Evolutionary conservation across 2,113 vertebrate genomes (phyloP).

Genomic region (Aegithalos caudatus): DNA sequence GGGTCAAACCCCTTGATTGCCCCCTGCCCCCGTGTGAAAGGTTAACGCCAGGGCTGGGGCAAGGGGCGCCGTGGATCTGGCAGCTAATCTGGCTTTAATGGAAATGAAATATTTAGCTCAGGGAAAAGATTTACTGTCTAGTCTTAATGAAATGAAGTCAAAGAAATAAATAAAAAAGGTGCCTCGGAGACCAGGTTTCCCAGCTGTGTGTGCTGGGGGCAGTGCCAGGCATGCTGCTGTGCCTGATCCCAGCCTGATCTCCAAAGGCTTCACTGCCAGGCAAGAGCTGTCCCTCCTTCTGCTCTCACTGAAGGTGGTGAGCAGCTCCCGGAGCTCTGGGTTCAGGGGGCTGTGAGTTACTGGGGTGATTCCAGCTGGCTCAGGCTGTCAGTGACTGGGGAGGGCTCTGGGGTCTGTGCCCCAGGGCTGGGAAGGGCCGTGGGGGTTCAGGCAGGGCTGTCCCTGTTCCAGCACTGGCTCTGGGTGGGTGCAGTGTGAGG

Average conservation of each 20-base stretch:
- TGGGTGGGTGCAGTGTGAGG: neutral
- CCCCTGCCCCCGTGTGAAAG: neutral
- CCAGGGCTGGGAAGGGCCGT: accelerated
- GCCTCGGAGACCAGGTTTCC: neutral
- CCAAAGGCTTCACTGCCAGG: accelerated
- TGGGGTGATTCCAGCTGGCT: neutral
- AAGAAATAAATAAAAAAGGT: neutral
- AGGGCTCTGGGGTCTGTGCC: neutral
- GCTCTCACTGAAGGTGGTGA: neutral
- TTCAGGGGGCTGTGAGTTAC: neutral
- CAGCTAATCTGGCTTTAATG: constrained; percentile 38
- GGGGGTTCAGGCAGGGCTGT: too few species aligned
- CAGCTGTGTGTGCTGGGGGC: neutral
- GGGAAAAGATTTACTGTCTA: constrained; percentile 18
- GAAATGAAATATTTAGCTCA: constrained; percentile 31
- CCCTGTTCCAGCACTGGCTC: accelerated
- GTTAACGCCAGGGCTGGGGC: neutral
- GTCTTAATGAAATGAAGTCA: constrained; percentile 41
- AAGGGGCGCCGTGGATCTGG: neutral
- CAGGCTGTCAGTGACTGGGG: accelerated
- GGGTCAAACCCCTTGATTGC: accelerated
- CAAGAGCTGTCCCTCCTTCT: neutral
- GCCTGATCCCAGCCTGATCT: neutral
- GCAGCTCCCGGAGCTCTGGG: neutral
- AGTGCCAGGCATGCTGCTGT: accelerated